Evolutionary conservation across 2,797 vertebrate species (phyloP).

Genomic region (Xenops minutus): DNA sequence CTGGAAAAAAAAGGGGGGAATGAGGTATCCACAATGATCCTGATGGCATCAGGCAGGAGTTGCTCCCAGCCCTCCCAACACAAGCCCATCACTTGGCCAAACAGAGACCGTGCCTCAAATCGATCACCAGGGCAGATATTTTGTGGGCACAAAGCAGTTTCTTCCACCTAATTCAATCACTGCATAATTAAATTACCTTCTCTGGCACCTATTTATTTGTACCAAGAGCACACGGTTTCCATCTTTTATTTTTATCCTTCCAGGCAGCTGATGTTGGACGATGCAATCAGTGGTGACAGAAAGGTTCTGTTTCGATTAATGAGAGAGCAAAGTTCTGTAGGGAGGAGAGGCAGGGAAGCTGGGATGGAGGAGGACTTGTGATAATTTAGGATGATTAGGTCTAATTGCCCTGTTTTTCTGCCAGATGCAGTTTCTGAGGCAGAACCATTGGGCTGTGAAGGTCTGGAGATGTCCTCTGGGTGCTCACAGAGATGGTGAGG

Average conservation of each 20-base stretch:
- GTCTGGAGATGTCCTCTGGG: neutral
- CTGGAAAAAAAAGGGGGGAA: neutral
- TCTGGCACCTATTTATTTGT: slow-evolving; percentile 48
- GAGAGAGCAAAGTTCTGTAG: slow-evolving; percentile 32
- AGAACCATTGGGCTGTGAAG: neutral
- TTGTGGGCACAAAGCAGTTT: neutral
- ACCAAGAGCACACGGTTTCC: slow-evolving; percentile 24
- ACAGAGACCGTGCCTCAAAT: neutral
- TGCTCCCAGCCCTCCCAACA: neutral
- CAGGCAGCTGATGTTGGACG: slow-evolving; percentile 27
- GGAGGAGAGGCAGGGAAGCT: neutral
- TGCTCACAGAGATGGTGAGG: accelerated
- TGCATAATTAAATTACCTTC: slow-evolving; percentile 43
- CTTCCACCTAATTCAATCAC: slow-evolving; percentile 34
- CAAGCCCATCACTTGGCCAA: neutral
- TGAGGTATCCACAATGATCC: neutral
- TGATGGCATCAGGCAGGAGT: accelerated
- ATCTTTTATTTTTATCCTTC: slow-evolving; percentile 62
- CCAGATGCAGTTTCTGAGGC: neutral
- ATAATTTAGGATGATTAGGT: neutral
- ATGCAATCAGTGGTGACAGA: slow-evolving; percentile 63
- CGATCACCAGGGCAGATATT: neutral
- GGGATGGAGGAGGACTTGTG: neutral
- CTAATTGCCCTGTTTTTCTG: neutral
- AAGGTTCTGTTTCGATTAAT: slow-evolving; percentile 65